Conservation (phyloP, 2,113 vertebrate genomes). For the Epinephelus cyanopodus region DNA sequence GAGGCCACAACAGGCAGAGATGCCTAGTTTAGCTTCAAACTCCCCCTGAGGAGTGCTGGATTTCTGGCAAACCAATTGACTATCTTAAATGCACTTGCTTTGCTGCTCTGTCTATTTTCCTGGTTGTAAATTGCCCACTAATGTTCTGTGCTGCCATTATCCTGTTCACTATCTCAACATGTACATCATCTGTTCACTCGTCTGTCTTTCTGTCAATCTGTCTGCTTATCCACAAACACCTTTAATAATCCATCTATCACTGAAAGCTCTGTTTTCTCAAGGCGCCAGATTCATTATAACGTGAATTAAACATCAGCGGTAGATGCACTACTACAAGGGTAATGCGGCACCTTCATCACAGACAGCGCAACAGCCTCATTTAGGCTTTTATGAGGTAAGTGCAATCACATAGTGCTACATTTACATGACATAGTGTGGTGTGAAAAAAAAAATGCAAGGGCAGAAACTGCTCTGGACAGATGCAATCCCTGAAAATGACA, state of each 20-base stretch:
- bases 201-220: constrained; percentile 44
- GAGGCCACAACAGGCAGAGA: constrained; percentile 16
- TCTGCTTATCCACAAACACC: constrained; percentile 12
- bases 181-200: constrained; percentile 23
- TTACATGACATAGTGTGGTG: constrained; percentile 4
- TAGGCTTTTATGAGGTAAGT: constrained; percentile 16
- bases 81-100: constrained; percentile 22
- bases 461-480: not conserved
- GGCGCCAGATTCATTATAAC: constrained; percentile 33
- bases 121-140: constrained; percentile 38
- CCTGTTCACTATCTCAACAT: constrained; percentile 30
- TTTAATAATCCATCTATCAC: constrained; percentile 49
- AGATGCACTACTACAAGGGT: constrained; percentile 55
- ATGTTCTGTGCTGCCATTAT: constrained; percentile 40
- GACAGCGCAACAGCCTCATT: constrained; percentile 29
- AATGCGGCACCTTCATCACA: constrained; percentile 52
- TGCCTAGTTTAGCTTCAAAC: constrained; percentile 34
- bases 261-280: constrained; percentile 27
- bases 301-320: constrained; percentile 29
- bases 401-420: constrained; percentile 43
- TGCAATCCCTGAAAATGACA: not conserved
- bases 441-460: not conserved
- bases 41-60: constrained; percentile 24
- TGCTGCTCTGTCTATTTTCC: constrained; percentile 1
- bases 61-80: constrained; percentile 23